These are phyloP conservation scores for Rotaria macrura DNA, from an alignment of 2,888 invertebrate species.

Conservation along the genomic window DNA sequence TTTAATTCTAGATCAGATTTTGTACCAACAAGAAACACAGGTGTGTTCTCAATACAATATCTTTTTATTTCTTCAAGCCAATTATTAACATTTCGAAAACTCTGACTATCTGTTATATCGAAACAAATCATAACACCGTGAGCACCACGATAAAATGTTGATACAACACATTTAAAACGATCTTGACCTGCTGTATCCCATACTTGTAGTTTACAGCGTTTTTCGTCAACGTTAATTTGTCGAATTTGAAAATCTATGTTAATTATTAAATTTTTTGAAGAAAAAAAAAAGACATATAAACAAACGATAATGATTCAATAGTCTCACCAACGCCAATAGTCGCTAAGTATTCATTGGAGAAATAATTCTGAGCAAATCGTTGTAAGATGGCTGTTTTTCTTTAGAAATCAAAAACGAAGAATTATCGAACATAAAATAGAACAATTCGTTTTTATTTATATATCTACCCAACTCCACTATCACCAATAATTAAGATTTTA, in stretches of 20 bases:
- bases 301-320: background rate
- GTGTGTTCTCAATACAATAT: constrained; percentile 94
- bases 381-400: constrained; percentile 44
- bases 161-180: constrained; percentile 68
- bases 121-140: constrained; percentile 99
- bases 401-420: background rate
- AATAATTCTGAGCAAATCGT: constrained; percentile 47
- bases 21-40: constrained; percentile 89
- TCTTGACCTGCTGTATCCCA: constrained; percentile 42
- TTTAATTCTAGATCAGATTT: constrained; percentile 94
- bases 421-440: background rate
- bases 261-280: too few relatives aligned
- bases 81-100: constrained; percentile 95
- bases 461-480: constrained; percentile 42
- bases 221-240: constrained; percentile 54
- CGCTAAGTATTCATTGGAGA: constrained; percentile 47
- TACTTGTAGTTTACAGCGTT: constrained; percentile 55
- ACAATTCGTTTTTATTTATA: too few relatives aligned
- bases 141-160: constrained; percentile 94
- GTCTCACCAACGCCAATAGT: constrained; percentile 41
- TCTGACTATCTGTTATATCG: constrained; percentile 96
- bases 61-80: constrained; percentile 97
- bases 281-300: background rate
- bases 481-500: constrained; percentile 45
- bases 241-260: constrained; percentile 53